Conservation (phyloP, 2,797 vertebrate genomes). For the Chromobotia macracanthus region DNA sequence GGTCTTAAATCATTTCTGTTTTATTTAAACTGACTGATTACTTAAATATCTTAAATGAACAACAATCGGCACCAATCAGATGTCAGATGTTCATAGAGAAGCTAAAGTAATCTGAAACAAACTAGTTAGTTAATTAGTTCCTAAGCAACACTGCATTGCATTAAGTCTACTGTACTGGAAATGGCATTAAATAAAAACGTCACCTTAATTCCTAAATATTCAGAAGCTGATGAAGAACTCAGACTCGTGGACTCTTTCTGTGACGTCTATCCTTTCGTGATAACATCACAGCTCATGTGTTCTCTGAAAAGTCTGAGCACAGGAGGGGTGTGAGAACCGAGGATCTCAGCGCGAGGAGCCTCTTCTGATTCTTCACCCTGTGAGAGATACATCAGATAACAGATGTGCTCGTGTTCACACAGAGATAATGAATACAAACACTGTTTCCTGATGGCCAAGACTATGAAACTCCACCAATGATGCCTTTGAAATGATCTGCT, state of each 20-base stretch:
- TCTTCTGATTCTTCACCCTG: not conserved
- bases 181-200: not conserved
- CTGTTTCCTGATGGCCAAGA: constrained; percentile 40
- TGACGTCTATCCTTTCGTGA: not conserved
- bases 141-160: too few relatives aligned
- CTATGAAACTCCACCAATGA: constrained; percentile 38
- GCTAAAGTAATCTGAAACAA: too few relatives aligned
- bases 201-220: not conserved
- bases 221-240: not conserved
- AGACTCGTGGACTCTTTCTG: not conserved
- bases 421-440: constrained; percentile 15
- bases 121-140: too few relatives aligned
- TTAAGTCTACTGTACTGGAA: not conserved
- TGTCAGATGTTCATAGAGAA: too few relatives aligned
- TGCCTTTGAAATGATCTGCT: constrained; percentile 42
- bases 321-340: not conserved
- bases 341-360: not conserved
- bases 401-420: constrained; percentile 9
- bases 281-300: not conserved
- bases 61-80: too few relatives aligned
- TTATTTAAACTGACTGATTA: too few relatives aligned
- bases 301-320: not conserved
- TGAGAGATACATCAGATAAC: constrained; percentile 24
- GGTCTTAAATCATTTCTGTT: too few relatives aligned
- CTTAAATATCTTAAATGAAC: too few relatives aligned